phyloP scores from a whole-genome alignment of 2,797 vertebrate genomes.

The Propithecus perrieri region DNA sequence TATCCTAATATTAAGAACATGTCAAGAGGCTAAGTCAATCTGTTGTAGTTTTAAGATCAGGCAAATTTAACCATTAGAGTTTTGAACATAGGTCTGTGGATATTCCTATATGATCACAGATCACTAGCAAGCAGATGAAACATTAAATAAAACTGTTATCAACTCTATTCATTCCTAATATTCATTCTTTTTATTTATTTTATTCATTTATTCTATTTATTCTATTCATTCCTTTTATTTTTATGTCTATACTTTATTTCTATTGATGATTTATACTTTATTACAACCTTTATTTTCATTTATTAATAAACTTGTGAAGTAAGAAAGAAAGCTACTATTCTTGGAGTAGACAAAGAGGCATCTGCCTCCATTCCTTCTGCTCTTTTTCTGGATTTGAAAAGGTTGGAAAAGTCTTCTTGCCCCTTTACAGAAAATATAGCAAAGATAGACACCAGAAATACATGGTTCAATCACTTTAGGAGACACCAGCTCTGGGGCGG shows the following conservation, averaged over 20 bases:
- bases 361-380: background rate
- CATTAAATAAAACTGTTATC: background rate
- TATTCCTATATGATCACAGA: background rate
- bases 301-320: background rate
- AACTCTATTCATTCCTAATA: background rate
- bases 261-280: background rate
- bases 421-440: background rate
- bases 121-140: background rate
- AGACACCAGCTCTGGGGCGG: background rate
- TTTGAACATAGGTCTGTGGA: slow-evolving; percentile 2
- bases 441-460: background rate
- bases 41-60: background rate
- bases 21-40: background rate
- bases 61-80: background rate
- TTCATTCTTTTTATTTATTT: too few species aligned
- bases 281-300: background rate
- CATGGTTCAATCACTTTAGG: background rate
- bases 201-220: too few species aligned
- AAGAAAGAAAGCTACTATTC: background rate
- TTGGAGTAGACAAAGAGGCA: background rate
- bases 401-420: background rate
- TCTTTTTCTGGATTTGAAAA: background rate
- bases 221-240: too few species aligned
- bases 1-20: background rate
- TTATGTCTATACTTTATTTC: background rate